A percentile compares a stretch with the other conserved stretches of the same genome.
These are phyloP conservation scores for Trachemys scripta DNA, from an alignment of 2,113 vertebrate species.

Conservation along the genomic window DNA sequence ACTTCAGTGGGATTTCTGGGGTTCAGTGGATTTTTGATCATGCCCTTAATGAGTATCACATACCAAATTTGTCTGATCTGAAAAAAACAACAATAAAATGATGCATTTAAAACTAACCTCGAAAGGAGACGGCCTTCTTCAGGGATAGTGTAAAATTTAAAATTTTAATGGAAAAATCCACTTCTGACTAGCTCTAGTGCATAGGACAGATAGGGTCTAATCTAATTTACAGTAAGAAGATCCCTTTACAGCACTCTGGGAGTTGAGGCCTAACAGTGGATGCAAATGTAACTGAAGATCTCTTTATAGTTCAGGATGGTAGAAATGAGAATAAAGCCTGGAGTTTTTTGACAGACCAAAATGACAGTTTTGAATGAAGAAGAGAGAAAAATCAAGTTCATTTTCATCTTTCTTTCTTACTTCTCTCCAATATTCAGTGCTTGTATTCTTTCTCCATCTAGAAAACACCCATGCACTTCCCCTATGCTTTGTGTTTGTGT, in stretches of 20 bases:
- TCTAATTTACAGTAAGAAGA: neutral
- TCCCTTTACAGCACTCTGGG: neutral
- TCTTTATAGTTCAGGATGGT: neutral
- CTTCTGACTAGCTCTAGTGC: neutral
- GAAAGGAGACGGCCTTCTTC: neutral
- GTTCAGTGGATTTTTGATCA: neutral
- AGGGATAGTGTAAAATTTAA: neutral
- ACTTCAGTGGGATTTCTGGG: neutral
- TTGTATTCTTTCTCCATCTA: neutral
- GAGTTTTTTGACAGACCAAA: neutral
- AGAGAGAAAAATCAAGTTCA: neutral
- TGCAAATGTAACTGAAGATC: neutral
- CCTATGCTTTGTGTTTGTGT: neutral
- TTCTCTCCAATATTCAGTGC: neutral
- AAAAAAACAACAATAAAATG: neutral
- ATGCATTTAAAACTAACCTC: neutral
- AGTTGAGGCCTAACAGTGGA: neutral
- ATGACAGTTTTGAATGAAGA: neutral
- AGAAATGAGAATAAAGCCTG: neutral
- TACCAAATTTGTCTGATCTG: neutral
- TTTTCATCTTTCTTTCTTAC: neutral
- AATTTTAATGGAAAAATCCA: neutral
- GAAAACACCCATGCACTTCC: neutral
- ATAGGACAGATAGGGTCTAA: neutral
- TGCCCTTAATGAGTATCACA: neutral